Evolutionary conservation across 2,888 invertebrate species (phyloP), one percentile per base, ranked within the genome.

Genomic region (Osmoderma eremita): DNA sequence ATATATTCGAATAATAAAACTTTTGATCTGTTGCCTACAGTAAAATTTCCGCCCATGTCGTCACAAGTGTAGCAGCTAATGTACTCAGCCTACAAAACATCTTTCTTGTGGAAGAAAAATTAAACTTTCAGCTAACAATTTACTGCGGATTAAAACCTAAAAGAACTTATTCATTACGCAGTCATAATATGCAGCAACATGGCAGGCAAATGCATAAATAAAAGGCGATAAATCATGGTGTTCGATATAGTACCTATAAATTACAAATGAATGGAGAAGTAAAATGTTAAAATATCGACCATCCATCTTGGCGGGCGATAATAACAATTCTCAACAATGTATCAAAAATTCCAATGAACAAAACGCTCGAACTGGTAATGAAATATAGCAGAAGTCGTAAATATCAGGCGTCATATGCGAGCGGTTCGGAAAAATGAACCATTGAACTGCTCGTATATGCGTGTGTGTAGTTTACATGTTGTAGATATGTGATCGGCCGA

Each of bases 351-450:
- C 30, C 58, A 61, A 45, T 30, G 45, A 61, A 45, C 42, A 41
- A n/a, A 45, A 61, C 45, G 22, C 17, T 45, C 58, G 45, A 61
- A 41, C 24, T 45, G 45, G 22, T 61, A 61, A 61, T 61, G 58
- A 61, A 61, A 61, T 61, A 61, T 45, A 45, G 58, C 58, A 61
- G 48, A 30, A 61, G 58, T 61, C 58, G 58, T 61, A 61, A 61
- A 61, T 61, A 61, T 61, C 58, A 45, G 36, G 45, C 58, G 58
- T 61, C 58, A 61, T 45, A 61, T 22, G 58, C 30, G 17, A 17
- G 45, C 15, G 24, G 24, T 22, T 24, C 42, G 42, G 24, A 24
- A 61, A 61, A 45, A 61, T 15, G 45, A 30, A 61, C 17, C n/a
- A 30, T 24, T 22, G 24, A 51, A 51, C 10, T 15, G 24, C n/a